Base-by-base conservation (phyloP, 2,888 invertebrate genomes). In the Slavum lentiscoides region DNA sequence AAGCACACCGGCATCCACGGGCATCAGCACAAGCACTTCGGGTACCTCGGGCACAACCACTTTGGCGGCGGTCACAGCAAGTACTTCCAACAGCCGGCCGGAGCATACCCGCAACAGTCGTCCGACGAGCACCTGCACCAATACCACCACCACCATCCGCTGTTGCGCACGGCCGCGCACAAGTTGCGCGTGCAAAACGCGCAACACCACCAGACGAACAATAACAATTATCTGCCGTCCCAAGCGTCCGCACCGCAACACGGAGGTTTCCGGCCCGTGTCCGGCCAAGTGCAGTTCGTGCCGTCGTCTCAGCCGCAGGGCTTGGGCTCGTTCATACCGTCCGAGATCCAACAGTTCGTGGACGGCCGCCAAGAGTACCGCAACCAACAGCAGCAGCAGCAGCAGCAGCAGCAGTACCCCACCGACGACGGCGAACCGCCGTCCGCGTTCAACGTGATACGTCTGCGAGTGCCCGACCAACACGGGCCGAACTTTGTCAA, bases 401-500 rank as follows among this genome's bases (percentile, higher is more conserved):
- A 73, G 19, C 74, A 69, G 21, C 83, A 83, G 62, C 74, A 83
- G 80, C 19, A 77, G 82, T 55, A 83, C 82, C 43, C 49, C 37
- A 68, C 81, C 81, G n/a, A 75, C 76, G 15, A 23, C 21, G 75
- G 39, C 64, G 64, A 13, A 6, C 53, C 88, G 84, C 83, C 88
- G 88, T 68, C 88, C 88, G 21, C 88, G 88, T 73, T 88, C 87
- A 1, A 86, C 85, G 39, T 88, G 85, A 6, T 87, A 87, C 13
- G 87, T 85, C 8, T 88, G 87, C 83, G 88, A 87, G 82, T 87
- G 86, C 1, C 87, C 86, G 11, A 85, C 82, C 86, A 88, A 85
- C 83, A 88, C 86, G 73, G 87, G 88, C 82, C 87, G 85, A 85
- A 88, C 88, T 82, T 89, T 88, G 82, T 88, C 88, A 83, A 89